phyloP scores from a whole-genome alignment of 2,113 vertebrate species.

The Pitta sordida region DNA sequence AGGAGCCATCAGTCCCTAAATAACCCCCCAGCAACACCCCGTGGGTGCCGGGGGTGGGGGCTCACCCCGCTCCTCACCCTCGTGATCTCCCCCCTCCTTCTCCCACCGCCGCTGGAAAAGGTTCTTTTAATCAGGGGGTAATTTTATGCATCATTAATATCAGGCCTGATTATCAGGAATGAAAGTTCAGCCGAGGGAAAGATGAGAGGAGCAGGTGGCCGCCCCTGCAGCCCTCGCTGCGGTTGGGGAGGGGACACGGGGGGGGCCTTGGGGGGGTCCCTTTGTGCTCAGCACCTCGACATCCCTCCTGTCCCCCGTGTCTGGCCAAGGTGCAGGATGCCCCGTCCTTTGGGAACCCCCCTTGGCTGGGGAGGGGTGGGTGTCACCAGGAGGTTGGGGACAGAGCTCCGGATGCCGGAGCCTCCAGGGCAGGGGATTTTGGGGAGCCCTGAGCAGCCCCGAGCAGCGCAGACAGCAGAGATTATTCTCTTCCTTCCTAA shows the following conservation, averaged over 20 bases:
- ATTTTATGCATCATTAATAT: slow-evolving; percentile 38
- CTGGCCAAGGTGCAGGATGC: neutral
- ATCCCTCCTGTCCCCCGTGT: neutral
- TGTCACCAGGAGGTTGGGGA: neutral
- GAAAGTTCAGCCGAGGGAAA: neutral
- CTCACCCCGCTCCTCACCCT: fast-evolving
- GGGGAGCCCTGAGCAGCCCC: neutral
- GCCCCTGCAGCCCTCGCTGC: fast-evolving
- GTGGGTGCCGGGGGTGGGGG: neutral
- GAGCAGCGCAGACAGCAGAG: neutral
- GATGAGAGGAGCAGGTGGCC: neutral
- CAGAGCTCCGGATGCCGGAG: fast-evolving
- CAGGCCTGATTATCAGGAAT: slow-evolving; percentile 11
- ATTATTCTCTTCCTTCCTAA: neutral
- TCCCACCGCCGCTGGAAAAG: neutral
- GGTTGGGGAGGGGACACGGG: neutral
- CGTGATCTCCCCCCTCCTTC: neutral
- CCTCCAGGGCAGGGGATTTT: fast-evolving
- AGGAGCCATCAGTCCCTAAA: neutral
- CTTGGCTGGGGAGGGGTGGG: neutral
- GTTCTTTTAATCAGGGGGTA: slow-evolving; percentile 48
- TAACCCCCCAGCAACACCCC: neutral
- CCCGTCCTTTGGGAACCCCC: neutral
- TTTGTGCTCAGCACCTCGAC: neutral
- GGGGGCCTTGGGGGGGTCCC: neutral